Evolutionary conservation across 2,888 invertebrate species (phyloP).

Genomic region (Sarcophaga variegata): DNA sequence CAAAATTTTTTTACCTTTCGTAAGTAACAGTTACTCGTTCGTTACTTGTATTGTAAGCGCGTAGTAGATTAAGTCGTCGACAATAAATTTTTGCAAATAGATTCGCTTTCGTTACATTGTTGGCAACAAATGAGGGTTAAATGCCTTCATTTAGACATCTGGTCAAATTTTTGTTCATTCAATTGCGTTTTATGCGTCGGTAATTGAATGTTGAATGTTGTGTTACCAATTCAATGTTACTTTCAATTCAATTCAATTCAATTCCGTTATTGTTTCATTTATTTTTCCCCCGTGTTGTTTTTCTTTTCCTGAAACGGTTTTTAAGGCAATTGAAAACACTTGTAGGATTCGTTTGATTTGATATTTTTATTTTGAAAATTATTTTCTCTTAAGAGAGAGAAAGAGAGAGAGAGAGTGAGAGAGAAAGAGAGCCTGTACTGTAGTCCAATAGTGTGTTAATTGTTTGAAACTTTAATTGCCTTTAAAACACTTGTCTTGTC

Average conservation of each 20-base stretch:
- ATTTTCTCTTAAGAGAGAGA: too few species aligned
- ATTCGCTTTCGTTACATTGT: constrained; percentile 49
- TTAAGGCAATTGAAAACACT: constrained; percentile 57
- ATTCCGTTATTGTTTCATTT: too few species aligned
- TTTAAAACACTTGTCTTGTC: constrained; percentile 62
- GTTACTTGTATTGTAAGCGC: background rate
- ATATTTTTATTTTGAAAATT: constrained; percentile 26
- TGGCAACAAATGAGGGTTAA: constrained; percentile 78
- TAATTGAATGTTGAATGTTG: background rate
- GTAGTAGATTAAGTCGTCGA: constrained; percentile 24
- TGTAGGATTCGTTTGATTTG: constrained; percentile 48
- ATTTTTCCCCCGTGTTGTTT: too few species aligned
- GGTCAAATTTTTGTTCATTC: constrained; percentile 73
- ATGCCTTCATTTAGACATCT: constrained; percentile 78
- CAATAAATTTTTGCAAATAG: constrained; percentile 19
- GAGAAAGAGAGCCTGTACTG: too few species aligned
- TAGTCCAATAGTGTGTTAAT: constrained; percentile 46
- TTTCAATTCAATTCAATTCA: too few species aligned
- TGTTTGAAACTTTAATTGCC: constrained; percentile 60
- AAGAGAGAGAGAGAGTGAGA: too few species aligned
- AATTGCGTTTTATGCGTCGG: constrained; percentile 40
- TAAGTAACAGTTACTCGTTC: constrained; percentile 1
- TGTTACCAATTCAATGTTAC: too few species aligned
- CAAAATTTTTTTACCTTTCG: constrained; percentile 44
- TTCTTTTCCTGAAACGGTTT: constrained; percentile 46